Evolutionary conservation across 2,797 vertebrate genomes (phyloP), one percentile per base, ranked within the genome.

Genomic region (Pseudopleuronectes americanus): DNA sequence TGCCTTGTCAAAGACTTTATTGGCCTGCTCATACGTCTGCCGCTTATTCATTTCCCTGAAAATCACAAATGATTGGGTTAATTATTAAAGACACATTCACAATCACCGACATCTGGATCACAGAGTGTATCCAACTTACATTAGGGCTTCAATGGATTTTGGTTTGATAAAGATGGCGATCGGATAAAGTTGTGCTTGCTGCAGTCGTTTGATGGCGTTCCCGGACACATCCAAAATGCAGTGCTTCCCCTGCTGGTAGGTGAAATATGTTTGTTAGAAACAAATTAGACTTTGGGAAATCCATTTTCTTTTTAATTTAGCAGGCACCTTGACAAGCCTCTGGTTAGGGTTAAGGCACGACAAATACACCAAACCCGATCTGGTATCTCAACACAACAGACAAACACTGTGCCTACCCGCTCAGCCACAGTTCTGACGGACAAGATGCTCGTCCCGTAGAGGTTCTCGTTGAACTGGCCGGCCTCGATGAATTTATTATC

Each of bases 141-240:
- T 97, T 87, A 99, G 96, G 43, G 98, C 96, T 94, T 99, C 98
- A 57, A 99, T 95, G 74, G 98, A 99, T 96, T 98, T 99, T 93
- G 98, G 98, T 96, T 99, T 99, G 93, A 99, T 98, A 95, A 99
- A 99, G 94, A 99, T 96, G 90, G 98, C 97, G 73, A 99, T 96
- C 52, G 98, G 95, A 91, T 97, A 97, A 85, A 99, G 97, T 94
- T 99, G 97, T 95, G 98, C 96, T 96, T 98, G 97, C 92, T 99
- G 97, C 94, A 99, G 96, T 91, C 98, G 95, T 94, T 99, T 99
- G 92, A 99, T 99, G 68, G 98, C 98, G 69, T 99, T 99, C 84
- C 98, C 98, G 64, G 98, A 99, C 77, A 99, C 98, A 57, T 99
- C 98, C 91, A 99, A 94, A 90, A 99, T 99, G 93, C 98, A 99